Conservation (phyloP, 2,797 vertebrate genomes). For the Pipistrellus kuhlii region DNA sequence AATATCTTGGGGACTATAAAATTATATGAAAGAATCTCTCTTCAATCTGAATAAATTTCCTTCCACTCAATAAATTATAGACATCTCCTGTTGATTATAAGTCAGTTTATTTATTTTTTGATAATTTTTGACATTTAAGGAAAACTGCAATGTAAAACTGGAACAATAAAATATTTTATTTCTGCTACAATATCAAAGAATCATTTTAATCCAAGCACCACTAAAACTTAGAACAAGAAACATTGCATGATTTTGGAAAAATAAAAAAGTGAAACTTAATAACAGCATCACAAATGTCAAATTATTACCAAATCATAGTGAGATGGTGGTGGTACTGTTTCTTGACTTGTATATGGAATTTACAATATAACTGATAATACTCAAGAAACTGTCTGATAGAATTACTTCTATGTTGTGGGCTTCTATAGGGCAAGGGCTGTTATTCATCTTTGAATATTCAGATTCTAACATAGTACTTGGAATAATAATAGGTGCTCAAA, state of each 20-base stretch:
- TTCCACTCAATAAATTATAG: constrained; percentile 58
- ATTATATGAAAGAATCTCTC: constrained; percentile 51
- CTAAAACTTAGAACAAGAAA: constrained; percentile 52
- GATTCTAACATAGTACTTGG: constrained; percentile 26
- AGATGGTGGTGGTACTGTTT: not conserved
- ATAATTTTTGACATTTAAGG: constrained; percentile 56
- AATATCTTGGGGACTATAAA: not conserved
- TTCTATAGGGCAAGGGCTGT: not conserved
- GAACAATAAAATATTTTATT: constrained; percentile 58
- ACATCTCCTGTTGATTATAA: constrained; percentile 61
- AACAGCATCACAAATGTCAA: constrained; percentile 42
- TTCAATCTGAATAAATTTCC: constrained; percentile 45
- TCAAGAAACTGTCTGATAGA: constrained; percentile 26
- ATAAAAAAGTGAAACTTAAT: constrained; percentile 41
- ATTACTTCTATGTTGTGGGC: constrained; percentile 7
- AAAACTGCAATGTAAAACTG: constrained; percentile 32
- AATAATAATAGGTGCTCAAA: constrained; percentile 32
- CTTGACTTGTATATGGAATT: not conserved
- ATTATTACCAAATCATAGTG: constrained; percentile 37
- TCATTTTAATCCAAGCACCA: constrained; percentile 50
- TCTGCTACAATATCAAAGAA: constrained; percentile 52
- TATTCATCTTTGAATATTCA: constrained; percentile 21
- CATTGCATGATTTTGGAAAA: constrained; percentile 51
- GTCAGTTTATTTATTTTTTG: constrained; percentile 46
- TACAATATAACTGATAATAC: constrained; percentile 21